Percentiles rank a stretch among this genome's conserved stretches.
Evolutionary conservation across 1,140 invertebrate genomes (phyloP).

Genomic region (Choristoneura fumiferana): DNA sequence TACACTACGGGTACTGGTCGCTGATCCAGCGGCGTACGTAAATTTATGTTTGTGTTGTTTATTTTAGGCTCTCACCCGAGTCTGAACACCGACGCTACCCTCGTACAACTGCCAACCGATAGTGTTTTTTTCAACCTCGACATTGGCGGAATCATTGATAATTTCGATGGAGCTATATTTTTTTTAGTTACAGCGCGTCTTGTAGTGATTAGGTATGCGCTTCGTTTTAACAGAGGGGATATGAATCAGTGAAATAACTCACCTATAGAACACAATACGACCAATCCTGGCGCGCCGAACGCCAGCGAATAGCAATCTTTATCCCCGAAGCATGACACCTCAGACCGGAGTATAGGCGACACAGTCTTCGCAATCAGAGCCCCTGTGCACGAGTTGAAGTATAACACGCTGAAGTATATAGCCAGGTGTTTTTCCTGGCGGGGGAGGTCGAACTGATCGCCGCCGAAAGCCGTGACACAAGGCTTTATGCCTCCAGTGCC

Average conservation of each 20-base stretch:
- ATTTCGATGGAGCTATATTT: no score
- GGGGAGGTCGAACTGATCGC: constrained; percentile 89
- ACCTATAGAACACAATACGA: constrained; percentile 81
- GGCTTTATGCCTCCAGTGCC: constrained; percentile 95
- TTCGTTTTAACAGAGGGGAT: no score
- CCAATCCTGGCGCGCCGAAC: constrained; percentile 84
- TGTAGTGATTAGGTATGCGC: no score
- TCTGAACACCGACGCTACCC: no score
- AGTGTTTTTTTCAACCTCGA: no score
- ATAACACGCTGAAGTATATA: constrained; percentile 85
- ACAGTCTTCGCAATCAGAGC: constrained; percentile 83
- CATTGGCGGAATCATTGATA: no score
- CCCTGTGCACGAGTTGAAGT: constrained; percentile 84
- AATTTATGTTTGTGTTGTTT: no score
- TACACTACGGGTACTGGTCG: no score
- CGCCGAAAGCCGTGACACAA: constrained; percentile 94
- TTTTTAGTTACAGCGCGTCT: no score
- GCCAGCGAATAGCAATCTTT: constrained; percentile 85
- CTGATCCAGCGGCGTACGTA: no score
- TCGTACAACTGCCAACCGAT: no score
- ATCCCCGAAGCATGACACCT: constrained; percentile 82
- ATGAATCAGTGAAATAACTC: constrained; percentile 45
- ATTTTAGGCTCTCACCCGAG: no score
- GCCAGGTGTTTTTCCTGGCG: constrained; percentile 79
- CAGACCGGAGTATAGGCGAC: constrained; percentile 82